A percentile compares a stretch with the other conserved stretches of the same genome.
Evolutionary conservation across 2,113 vertebrate genomes (phyloP).

Genomic region (Elephantulus edwardii): DNA sequence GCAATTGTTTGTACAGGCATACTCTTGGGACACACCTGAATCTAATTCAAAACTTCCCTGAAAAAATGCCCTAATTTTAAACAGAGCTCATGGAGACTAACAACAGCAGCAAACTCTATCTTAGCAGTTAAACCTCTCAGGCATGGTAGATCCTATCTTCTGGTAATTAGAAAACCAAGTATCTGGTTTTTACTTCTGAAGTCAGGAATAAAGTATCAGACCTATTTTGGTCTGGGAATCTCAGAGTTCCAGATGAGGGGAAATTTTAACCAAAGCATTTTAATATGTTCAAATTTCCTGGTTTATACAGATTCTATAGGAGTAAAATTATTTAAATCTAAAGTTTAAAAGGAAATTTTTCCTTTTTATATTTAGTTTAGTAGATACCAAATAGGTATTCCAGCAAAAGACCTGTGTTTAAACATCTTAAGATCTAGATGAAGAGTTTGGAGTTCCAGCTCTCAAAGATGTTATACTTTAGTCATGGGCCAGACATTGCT

Average conservation of each 20-base stretch:
- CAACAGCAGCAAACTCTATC: background rate
- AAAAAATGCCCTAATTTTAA: conserved; percentile 40
- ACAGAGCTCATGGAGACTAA: background rate
- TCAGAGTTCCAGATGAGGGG: background rate
- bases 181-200: background rate
- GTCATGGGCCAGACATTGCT: background rate
- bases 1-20: background rate
- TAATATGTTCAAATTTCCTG: background rate
- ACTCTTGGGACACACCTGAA: background rate
- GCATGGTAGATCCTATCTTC: background rate
- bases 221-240: background rate
- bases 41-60: background rate
- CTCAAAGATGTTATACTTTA: background rate
- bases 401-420: background rate
- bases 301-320: background rate
- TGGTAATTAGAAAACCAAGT: background rate
- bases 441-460: background rate
- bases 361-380: background rate
- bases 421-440: background rate
- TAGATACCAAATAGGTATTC: background rate
- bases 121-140: background rate
- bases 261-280: background rate
- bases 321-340: background rate
- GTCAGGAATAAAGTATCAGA: background rate
- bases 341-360: background rate